Base-by-base conservation (phyloP, 64 coral and sea anemone species). In the Dendronephthya gigantea region DNA sequence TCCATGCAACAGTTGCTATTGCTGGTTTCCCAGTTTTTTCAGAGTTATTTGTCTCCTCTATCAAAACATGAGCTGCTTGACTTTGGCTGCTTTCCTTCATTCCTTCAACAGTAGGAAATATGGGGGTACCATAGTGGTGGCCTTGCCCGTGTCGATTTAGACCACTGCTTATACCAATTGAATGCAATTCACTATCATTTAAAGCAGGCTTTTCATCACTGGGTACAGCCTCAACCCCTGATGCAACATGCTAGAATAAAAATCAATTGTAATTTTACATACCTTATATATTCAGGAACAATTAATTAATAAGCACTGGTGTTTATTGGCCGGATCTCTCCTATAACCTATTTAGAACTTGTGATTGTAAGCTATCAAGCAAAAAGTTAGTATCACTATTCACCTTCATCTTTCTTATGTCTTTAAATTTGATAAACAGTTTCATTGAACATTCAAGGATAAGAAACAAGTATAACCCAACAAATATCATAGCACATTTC, bases 381-480 rank as follows among this genome's bases (percentile, higher is more conserved):
- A 88, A 75, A 50, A 65, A 37, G 40, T 27, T 83, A 16, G 39
- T 82, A 32, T 32, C 37, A 79, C 68, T 90, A 2, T 15, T 35
- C 31, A 75, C 68, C 43, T 47, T 38, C 47, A 79, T 90, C 7
- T 11, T 66, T 25, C 81, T 79, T 56, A 68, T 62, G 35, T 88
- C 88, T 36, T 88, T 96, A 41, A 92, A 90, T 25, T 91, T 90
- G 39, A 96, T 83, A 84, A 90, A 88, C 90, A 92, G 90, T 85
- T 92, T 96, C 94, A 96, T 96, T 17, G 83, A 28, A 62, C 92
- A 96, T 83, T 96, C 94, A 85, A 92, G 58, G 14, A 88, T 50
- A 75, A 96, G 92, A 50, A 96, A 96, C 38, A 96, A 83, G 88
- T 92, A 96, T 50, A 96, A 86, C 6, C 94, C 94, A 84, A 88